Base-by-base conservation (phyloP, 2,797 vertebrate species). In the Chaenodraco wilsoni region DNA sequence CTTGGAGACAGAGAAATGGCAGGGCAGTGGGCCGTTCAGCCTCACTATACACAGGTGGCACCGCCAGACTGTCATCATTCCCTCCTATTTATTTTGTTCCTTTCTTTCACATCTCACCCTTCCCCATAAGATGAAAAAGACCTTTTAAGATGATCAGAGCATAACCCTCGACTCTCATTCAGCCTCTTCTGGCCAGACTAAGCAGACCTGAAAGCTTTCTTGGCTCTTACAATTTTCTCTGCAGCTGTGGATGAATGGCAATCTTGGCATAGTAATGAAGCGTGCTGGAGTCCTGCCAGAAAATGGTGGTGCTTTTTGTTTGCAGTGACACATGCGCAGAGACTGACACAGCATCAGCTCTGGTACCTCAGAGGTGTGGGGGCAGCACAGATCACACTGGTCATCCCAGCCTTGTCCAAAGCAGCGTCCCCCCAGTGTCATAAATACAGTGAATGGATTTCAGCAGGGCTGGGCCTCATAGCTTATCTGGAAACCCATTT, bases 191-290 rank as follows among this genome's bases (percentile, higher is more conserved):
- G 66, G 52, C 33, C 46, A 15, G 51, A 72, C 60, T 70, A 60
- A 2, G 62, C 66, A 60, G 60, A 58, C 67, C 73, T 90, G 71
- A 90, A 81, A 90, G 89, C 85, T 86, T 90, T 92, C 88, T 87
- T 91, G 89, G 85, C 87, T 80, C 61, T 52, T 3, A 3, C 54
- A 40, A 27, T 27, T n/a, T 77, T 71, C 62, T 64, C 76, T 70
- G 80, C 78, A 50, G 58, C 82, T 76, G 66, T 64, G 56, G 70
- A 70, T 81, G 76, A 82, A 85, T 84, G 46, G 82, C 84, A 69
- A 76, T 87, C 74, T 88, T 52, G 45, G 83, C 74, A 75, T 73
- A 65, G 63, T 69, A 84, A 86, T 75, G 61, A 88, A 78, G 67
- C 17, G 1, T 41, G 19, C 44, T 69, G 72, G 58, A 79, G 50